These are phyloP conservation scores for Stictocephala bisonia DNA, from an alignment of 2,888 invertebrate genomes.

Conservation along the genomic window DNA sequence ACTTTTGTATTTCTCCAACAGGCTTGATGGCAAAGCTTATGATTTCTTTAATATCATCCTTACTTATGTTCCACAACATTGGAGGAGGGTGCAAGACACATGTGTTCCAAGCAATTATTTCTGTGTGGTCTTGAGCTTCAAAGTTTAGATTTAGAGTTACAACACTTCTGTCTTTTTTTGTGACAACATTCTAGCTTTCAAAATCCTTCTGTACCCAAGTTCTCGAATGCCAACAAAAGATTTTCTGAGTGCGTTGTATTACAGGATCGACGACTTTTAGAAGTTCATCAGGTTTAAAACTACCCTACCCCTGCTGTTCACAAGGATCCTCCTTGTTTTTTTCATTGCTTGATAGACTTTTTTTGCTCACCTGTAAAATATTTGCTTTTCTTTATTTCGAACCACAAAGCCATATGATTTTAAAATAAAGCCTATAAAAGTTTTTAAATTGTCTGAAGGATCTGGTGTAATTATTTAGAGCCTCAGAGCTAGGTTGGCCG, in stretches of 20 bases:
- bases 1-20: conserved; percentile 29
- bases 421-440: conserved; percentile 45
- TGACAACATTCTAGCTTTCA: conserved; percentile 17
- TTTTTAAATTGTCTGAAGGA: conserved; percentile 54
- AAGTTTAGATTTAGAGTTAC: conserved; percentile 1
- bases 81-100: conserved; percentile 17
- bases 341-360: conserved; percentile 48
- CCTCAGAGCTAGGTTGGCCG: conserved; percentile 38
- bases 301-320: no score
- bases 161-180: conserved; percentile 15
- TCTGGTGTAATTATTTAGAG: not conserved
- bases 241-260: conserved; percentile 53
- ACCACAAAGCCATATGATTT: conserved; percentile 54
- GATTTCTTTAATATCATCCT: not conserved
- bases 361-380: conserved; percentile 47
- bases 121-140: conserved; percentile 3
- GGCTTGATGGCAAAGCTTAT: not conserved
- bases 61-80: conserved; percentile 30
- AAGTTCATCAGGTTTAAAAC: conserved; percentile 19
- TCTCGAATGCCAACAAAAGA: conserved; percentile 43
- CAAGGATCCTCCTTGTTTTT: conserved; percentile 48
- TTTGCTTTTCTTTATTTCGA: conserved; percentile 49
- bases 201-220: not conserved
- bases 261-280: conserved; percentile 55
- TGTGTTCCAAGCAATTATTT: conserved; percentile 38